Evolutionary conservation across 2,797 vertebrate genomes (phyloP).

Genomic region (Periophthalmus magnuspinnatus): DNA sequence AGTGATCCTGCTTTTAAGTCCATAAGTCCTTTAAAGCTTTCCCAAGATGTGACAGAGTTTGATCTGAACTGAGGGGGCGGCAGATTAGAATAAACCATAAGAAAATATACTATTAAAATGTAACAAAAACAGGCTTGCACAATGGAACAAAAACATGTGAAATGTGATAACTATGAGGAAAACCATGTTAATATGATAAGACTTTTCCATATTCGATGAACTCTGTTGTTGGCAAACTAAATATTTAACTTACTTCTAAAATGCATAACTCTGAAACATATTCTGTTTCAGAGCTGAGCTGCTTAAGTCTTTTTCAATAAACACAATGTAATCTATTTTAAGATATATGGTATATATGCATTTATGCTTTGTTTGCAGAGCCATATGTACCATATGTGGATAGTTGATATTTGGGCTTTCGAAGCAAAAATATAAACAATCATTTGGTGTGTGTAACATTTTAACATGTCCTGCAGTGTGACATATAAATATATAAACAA

Average conservation of each 20-base stretch:
- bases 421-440: too few relatives aligned
- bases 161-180: conserved; percentile 2
- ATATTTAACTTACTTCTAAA: background rate
- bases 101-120: conserved; percentile 15
- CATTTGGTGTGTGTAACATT: too few relatives aligned
- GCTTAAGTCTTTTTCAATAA: too few relatives aligned
- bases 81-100: conserved; percentile 28
- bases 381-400: too few relatives aligned
- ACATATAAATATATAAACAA: too few relatives aligned
- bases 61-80: conserved; percentile 26
- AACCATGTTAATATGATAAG: background rate
- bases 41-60: conserved; percentile 30
- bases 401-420: too few relatives aligned
- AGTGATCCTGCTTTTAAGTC: conserved; percentile 26
- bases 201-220: background rate
- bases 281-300: background rate
- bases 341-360: too few relatives aligned
- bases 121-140: conserved; percentile 1
- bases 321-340: too few relatives aligned
- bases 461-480: too few relatives aligned
- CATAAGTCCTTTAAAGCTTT: conserved; percentile 23
- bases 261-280: background rate
- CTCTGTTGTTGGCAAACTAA: conserved; percentile 2
- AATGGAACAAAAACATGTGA: background rate
- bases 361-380: too few relatives aligned